Evolutionary conservation across 2,888 invertebrate species (phyloP).

Genomic region (Noctua comes): DNA sequence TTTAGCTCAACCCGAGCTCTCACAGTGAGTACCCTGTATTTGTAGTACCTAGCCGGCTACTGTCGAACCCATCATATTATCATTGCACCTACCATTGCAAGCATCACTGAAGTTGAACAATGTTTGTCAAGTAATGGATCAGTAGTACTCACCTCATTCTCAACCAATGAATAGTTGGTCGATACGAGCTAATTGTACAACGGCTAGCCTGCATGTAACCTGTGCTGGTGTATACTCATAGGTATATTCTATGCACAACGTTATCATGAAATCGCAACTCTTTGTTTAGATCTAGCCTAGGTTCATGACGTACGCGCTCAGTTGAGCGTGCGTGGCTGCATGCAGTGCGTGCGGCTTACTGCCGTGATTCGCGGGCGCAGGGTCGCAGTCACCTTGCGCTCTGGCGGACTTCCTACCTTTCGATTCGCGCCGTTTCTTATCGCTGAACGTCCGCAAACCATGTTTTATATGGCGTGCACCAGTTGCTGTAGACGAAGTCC

Average conservation of each 20-base stretch:
- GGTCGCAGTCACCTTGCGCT: constrained; percentile 40
- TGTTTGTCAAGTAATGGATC: not conserved
- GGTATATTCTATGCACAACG: constrained; percentile 32
- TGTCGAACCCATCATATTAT: too few species aligned
- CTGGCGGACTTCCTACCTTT: constrained; percentile 47
- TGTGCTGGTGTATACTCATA: constrained; percentile 10
- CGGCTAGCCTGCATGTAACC: not conserved
- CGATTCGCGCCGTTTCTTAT: constrained; percentile 64
- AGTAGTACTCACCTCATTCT: not conserved
- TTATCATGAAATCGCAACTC: constrained; percentile 69
- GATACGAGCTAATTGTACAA: not conserved
- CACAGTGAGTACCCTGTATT: not conserved
- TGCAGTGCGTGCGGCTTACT: constrained; percentile 24
- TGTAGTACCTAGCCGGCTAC: not conserved
- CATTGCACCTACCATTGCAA: not conserved
- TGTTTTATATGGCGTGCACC: constrained; percentile 72
- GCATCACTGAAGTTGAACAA: not conserved
- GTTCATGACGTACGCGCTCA: constrained; percentile 63
- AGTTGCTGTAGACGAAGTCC: constrained; percentile 66
- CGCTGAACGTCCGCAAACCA: constrained; percentile 69
- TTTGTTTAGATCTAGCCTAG: constrained; percentile 71
- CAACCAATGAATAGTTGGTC: not conserved
- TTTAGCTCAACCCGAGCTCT: not conserved
- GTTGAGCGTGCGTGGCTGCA: constrained; percentile 31
- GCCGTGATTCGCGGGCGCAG: constrained; percentile 35